Base-by-base conservation (phyloP, 2,797 vertebrate species). In the Aulostomus chinensis region DNA sequence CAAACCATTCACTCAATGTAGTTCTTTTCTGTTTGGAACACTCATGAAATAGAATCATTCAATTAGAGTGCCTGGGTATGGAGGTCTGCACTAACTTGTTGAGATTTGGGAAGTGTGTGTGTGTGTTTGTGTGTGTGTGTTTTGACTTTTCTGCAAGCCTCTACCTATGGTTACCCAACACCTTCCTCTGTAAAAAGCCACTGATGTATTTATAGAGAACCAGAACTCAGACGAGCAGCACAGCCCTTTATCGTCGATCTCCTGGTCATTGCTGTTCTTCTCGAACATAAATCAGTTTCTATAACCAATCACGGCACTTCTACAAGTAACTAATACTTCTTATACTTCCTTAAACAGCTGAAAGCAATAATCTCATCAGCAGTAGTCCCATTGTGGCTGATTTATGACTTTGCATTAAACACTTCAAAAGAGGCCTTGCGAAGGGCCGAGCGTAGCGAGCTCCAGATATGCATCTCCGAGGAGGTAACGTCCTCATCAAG, bases 291-390 rank as follows among this genome's bases (percentile, higher is more conserved):
- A 73, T 64, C 31, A 21, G 3, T 63, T 55, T 49, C 66, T 58
- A 28, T 47, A 68, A 71, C 26, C 9, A 15, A 70, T 69, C 43
- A 5, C 11, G n/a, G 31, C 48, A 34, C 53, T 53, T 47, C 45
- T 49, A 49, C 40, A 24, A 34, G 59, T 59, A 68, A 68, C 57
- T 67, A 67, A 79, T 79, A 76, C 43, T 34, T 49, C 28, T 42
- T 26, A 34, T 43, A 3, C 55, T 45, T 61, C 39, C 24, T 35
- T 6, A 65, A 69, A 68, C 79, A 83, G 73, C 78, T 81, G 80
- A 82, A 83, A 83, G 61, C 74, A 76, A 86, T 84, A 78, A 76
- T 73, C 58, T 70, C 69, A 80, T 78, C 77, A 78, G 57, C 71
- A 50, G 59, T 60, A 53, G 37, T 36, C 33, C 51, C 77, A 78